phyloP scores from a whole-genome alignment of 2,888 invertebrate species.

The Biston betularia region DNA sequence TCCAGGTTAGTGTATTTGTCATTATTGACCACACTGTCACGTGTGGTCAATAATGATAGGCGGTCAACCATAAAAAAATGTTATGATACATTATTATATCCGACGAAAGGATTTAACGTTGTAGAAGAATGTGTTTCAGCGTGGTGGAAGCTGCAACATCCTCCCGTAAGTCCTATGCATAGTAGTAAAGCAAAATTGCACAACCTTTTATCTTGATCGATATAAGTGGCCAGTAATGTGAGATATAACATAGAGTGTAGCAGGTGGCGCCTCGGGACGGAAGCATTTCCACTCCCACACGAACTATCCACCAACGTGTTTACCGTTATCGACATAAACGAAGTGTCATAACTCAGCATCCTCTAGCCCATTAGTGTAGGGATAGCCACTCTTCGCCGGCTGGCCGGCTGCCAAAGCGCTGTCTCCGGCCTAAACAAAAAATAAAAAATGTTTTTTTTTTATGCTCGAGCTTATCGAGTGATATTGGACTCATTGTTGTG shows the following conservation, averaged over 20 bases:
- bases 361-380: constrained; percentile 69
- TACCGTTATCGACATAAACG: constrained; percentile 59
- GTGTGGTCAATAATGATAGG: no score
- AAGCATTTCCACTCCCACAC: constrained; percentile 40
- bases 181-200: no score
- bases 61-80: no score
- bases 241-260: not conserved
- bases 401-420: constrained; percentile 58
- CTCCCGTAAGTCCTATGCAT: no score
- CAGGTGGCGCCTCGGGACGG: constrained; percentile 14
- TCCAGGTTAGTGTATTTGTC: no score
- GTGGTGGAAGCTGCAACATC: no score
- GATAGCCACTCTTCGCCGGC: constrained; percentile 59
- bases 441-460: constrained; percentile 58
- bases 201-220: no score
- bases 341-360: constrained; percentile 71
- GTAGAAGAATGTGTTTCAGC: no score
- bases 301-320: constrained; percentile 48
- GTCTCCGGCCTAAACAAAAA: constrained; percentile 51
- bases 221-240: no score
- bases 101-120: no score
- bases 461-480: constrained; percentile 43
- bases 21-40: no score
- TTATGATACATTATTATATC: no score
- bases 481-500: constrained; percentile 38